Evolutionary conservation across 2,888 invertebrate species (phyloP).

Genomic region (Xiphydria camelus): DNA sequence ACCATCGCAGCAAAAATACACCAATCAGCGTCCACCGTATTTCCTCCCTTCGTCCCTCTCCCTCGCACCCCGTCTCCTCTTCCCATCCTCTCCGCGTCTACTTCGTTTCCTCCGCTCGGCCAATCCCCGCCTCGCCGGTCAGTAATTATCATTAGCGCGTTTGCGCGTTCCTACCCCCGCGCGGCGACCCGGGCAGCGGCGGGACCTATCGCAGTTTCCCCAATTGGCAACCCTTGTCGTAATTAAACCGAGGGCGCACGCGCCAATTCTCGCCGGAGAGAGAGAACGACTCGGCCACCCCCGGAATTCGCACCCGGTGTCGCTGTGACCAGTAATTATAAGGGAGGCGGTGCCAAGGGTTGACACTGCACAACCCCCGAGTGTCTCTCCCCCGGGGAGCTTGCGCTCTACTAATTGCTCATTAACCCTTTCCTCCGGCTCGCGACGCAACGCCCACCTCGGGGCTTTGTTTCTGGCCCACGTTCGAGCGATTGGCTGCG

Average conservation of each 20-base stretch:
- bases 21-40: too few relatives aligned
- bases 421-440: conserved; percentile 39
- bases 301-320: conserved; percentile 27
- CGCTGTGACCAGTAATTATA: conserved; percentile 45
- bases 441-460: too few relatives aligned
- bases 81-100: conserved; percentile 13
- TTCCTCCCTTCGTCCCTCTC: conserved; percentile 11
- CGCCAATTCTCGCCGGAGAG: conserved; percentile 40
- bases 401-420: conserved; percentile 37
- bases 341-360: conserved; percentile 37
- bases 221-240: conserved; percentile 8
- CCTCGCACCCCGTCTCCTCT: conserved; percentile 13
- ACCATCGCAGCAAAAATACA: too few relatives aligned
- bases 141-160: conserved; percentile 48
- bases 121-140: conserved; percentile 37
- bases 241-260: conserved; percentile 36
- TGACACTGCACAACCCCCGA: not conserved
- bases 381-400: conserved; percentile 12
- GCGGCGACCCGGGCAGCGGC: too few relatives aligned
- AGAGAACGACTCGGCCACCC: conserved; percentile 28
- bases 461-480: too few relatives aligned
- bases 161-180: too few relatives aligned
- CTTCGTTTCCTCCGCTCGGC: too few relatives aligned
- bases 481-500: too few relatives aligned
- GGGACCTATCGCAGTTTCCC: too few relatives aligned